Conservation (phyloP, 2,888 invertebrate genomes). For the Leucophenga montana region DNA sequence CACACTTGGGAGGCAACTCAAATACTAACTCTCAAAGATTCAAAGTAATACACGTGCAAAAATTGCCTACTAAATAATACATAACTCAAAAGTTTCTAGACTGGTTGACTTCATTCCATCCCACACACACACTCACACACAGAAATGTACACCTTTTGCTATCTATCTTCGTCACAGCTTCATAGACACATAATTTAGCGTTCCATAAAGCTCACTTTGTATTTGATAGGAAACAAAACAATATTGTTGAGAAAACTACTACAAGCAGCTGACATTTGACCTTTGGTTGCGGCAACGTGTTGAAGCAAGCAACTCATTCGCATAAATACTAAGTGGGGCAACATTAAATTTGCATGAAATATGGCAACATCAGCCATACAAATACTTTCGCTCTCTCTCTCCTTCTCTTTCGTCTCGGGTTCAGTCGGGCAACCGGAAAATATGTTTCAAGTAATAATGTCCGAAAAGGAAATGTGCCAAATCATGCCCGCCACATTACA, state of each 20-base stretch:
- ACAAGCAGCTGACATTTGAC: conserved; percentile 1
- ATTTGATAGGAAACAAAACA: background rate
- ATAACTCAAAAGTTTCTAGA: conserved; percentile 17
- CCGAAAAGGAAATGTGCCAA: background rate
- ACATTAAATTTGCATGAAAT: conserved; percentile 29
- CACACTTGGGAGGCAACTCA: conserved; percentile 1
- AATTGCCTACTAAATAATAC: conserved; percentile 13
- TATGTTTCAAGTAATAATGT: background rate
- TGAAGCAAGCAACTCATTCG: background rate
- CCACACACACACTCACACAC: background rate
- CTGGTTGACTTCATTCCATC: background rate
- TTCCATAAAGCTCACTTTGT: background rate
- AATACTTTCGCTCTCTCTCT: too few relatives aligned
- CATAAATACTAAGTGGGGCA: background rate
- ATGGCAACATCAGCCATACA: too few relatives aligned
- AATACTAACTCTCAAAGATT: too few relatives aligned
- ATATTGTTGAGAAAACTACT: background rate
- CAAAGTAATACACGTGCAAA: conserved; percentile 10
- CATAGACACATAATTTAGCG: too few relatives aligned
- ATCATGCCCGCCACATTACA: background rate
- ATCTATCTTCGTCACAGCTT: background rate
- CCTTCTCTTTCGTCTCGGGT: too few relatives aligned
- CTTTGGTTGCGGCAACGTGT: conserved; percentile 9
- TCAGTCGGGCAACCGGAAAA: background rate
- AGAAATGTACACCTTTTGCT: too few relatives aligned